These are phyloP conservation scores for Heliocidaris erythrogramma DNA, from an alignment of 35 echinoderm and acorn worm genomes.

Conservation along the genomic window DNA sequence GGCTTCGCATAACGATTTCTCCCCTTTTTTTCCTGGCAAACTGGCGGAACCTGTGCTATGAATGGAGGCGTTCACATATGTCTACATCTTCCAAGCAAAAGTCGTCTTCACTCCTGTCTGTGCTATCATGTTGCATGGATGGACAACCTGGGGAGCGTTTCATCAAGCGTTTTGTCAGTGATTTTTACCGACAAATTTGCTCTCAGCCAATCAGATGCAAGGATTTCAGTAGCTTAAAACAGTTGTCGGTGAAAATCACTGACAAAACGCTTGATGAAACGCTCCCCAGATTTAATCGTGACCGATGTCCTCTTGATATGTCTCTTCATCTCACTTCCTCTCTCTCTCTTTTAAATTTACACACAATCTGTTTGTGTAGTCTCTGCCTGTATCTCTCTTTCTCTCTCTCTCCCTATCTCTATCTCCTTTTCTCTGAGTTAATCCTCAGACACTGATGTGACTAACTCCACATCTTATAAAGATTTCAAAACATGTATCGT, in stretches of 20 bases:
- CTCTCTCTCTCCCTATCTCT: not conserved
- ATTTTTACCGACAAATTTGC: no score
- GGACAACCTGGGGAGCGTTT: not conserved
- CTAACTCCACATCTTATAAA: not conserved
- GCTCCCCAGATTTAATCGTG: not conserved
- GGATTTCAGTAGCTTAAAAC: no score
- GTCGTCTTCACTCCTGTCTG: not conserved
- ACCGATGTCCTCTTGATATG: not conserved
- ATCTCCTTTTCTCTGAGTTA: not conserved
- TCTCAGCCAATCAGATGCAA: no score
- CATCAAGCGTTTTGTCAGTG: no score
- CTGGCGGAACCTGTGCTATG: not conserved
- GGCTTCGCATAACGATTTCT: not conserved
- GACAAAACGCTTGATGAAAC: no score
- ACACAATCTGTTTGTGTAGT: no score
- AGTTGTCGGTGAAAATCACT: no score
- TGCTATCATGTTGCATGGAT: no score
- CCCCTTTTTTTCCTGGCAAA: not conserved
- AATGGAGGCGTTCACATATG: not conserved
- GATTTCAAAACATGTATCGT: not conserved
- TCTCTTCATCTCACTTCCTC: no score
- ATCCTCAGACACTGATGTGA: not conserved
- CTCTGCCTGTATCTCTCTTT: not conserved
- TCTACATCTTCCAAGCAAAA: not conserved
- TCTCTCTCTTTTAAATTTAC: no score